phyloP scores from a whole-genome alignment of 2,888 invertebrate genomes.

The Elegia similella region DNA sequence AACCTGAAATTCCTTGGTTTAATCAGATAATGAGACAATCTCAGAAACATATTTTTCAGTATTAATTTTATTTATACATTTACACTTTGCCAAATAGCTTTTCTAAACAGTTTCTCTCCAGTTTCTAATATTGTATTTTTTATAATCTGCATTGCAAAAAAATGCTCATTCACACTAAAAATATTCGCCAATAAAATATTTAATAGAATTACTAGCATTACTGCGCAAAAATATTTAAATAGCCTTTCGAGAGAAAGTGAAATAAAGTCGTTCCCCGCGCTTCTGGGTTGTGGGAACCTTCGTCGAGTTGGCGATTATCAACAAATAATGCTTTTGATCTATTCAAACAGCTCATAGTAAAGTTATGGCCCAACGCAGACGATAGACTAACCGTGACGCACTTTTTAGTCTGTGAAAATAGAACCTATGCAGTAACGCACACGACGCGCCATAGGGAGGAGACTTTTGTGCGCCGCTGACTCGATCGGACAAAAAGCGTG shows the following conservation, averaged over 20 bases:
- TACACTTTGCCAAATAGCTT: constrained; percentile 61
- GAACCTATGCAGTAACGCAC: no score
- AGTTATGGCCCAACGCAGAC: no score
- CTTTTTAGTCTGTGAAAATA: no score
- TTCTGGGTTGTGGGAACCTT: neutral
- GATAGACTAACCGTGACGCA: no score
- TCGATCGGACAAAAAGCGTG: no score
- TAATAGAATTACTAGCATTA: constrained; percentile 16
- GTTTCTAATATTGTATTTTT: constrained; percentile 61
- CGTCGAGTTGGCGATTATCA: neutral
- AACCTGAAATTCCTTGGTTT: constrained; percentile 7
- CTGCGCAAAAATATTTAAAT: constrained; percentile 34
- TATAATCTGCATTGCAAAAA: constrained; percentile 54
- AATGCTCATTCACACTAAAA: constrained; percentile 30
- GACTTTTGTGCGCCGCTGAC: no score
- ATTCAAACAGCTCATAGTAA: neutral
- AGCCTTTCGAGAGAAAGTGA: constrained; percentile 23
- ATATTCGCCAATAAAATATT: constrained; percentile 7
- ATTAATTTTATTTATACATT: constrained; percentile 74
- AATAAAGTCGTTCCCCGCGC: neutral
- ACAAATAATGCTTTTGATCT: neutral
- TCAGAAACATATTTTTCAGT: constrained; percentile 55
- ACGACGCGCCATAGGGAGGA: no score
- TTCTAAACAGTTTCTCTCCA: constrained; percentile 64
- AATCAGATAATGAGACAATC: constrained; percentile 54